Evolutionary conservation across 2,888 invertebrate genomes (phyloP).

Genomic region (Nephrocerus scutellatus): DNA sequence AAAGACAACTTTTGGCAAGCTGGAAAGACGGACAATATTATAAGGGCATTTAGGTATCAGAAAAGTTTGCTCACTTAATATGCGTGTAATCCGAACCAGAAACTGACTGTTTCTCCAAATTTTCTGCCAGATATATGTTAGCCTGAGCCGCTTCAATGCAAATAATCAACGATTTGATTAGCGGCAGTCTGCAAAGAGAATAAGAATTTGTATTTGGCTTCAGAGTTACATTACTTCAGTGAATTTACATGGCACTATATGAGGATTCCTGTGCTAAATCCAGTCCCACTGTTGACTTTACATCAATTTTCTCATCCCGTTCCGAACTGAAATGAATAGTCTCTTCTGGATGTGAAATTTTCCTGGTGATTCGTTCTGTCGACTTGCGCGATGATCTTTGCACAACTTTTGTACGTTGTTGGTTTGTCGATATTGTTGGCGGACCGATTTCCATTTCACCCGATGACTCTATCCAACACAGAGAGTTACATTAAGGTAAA

Average conservation of each 20-base stretch:
- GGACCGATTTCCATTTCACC: slow-evolving; percentile 13
- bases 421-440: not conserved
- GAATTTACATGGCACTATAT: slow-evolving; percentile 1
- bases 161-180: slow-evolving; percentile 20
- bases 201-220: too few species aligned
- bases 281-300: slow-evolving; percentile 11
- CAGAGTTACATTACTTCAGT: not conserved
- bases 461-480: slow-evolving; percentile 11
- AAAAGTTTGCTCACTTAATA: slow-evolving; percentile 19
- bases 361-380: slow-evolving; percentile 26
- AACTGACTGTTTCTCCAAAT: slow-evolving; percentile 14
- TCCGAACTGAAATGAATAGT: slow-evolving; percentile 46
- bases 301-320: slow-evolving; percentile 35
- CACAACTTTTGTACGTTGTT: slow-evolving; percentile 15
- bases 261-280: slow-evolving; percentile 10
- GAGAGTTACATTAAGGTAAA: slow-evolving; percentile 1
- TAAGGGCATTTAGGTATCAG: not conserved
- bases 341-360: slow-evolving; percentile 40
- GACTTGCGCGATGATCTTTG: slow-evolving; percentile 32
- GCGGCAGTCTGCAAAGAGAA: slow-evolving; percentile 14
- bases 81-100: slow-evolving; percentile 30
- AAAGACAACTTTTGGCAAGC: slow-evolving; percentile 31
- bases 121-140: slow-evolving; percentile 27
- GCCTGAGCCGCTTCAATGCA: slow-evolving; percentile 31
- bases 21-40: slow-evolving; percentile 4